Percentiles rank a stretch among this genome's conserved stretches.
These are phyloP conservation scores for Phyllostomus discolor DNA, from an alignment of 2,113 vertebrate species.

Conservation along the genomic window DNA sequence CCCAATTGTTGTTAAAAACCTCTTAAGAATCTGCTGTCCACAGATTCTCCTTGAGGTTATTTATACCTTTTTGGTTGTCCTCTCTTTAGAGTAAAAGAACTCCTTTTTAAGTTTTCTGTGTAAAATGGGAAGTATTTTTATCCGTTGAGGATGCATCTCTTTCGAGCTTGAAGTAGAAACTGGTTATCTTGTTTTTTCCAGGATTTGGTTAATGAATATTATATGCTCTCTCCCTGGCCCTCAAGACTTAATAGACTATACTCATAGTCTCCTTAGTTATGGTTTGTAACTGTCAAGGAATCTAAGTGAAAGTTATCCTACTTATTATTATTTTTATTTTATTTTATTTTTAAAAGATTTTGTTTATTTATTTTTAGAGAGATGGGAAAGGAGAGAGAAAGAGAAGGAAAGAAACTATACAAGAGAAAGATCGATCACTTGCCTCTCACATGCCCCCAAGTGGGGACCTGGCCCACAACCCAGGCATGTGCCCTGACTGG, in stretches of 20 bases:
- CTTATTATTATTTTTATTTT: not conserved
- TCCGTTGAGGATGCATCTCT: not conserved
- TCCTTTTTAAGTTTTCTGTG: not conserved
- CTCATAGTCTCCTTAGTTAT: not conserved
- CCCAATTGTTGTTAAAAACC: not conserved
- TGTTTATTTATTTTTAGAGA: too few species aligned
- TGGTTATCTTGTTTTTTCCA: not conserved
- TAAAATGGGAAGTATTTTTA: not conserved
- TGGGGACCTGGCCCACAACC: too few species aligned
- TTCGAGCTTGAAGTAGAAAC: not conserved
- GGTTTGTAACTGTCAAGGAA: not conserved
- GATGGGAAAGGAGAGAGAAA: too few species aligned
- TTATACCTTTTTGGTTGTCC: not conserved
- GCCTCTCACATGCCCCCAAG: too few species aligned
- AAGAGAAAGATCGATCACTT: too few species aligned
- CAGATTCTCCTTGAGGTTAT: not conserved
- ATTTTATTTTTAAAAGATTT: too few species aligned
- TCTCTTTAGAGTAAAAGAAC: not conserved
- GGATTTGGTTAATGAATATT: conserved; percentile 1
- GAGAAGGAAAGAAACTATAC: too few species aligned
- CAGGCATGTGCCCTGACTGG: too few species aligned
- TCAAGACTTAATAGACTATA: not conserved
- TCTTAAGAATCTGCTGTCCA: not conserved
- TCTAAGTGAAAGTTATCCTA: not conserved
- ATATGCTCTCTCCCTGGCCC: not conserved